These are phyloP conservation scores for Lateolabrax maculatus DNA, from an alignment of 2,797 vertebrate species.

Conservation along the genomic window DNA sequence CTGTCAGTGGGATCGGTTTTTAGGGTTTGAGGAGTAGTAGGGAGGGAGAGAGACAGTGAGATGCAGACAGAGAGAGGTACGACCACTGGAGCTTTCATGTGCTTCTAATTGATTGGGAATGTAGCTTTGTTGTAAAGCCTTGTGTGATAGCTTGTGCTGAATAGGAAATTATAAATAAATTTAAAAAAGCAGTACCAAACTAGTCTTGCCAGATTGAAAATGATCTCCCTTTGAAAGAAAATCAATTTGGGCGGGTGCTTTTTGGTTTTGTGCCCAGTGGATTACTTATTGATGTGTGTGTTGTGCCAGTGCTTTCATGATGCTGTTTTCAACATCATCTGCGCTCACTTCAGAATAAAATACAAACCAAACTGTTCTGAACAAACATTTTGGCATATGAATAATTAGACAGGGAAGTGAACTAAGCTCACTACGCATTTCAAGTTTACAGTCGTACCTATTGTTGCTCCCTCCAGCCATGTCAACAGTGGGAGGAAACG, in stretches of 20 bases:
- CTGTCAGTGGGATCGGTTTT: slow-evolving; percentile 74
- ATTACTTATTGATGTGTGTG: slow-evolving; percentile 69
- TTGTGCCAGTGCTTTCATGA: slow-evolving; percentile 66
- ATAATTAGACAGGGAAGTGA: not conserved
- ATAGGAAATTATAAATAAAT: slow-evolving; percentile 29
- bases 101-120: slow-evolving; percentile 77
- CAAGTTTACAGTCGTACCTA: slow-evolving; percentile 4
- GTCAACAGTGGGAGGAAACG: slow-evolving; percentile 96
- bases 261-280: slow-evolving; percentile 59
- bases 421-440: not conserved
- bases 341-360: slow-evolving; percentile 50
- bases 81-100: slow-evolving; percentile 68
- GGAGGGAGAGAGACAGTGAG: slow-evolving; percentile 26
- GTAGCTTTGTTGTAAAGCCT: slow-evolving; percentile 46
- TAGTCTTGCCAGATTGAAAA: slow-evolving; percentile 67
- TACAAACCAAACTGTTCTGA: slow-evolving; percentile 31
- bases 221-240: slow-evolving; percentile 68
- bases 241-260: slow-evolving; percentile 54
- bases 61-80: slow-evolving; percentile 14
- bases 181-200: slow-evolving; percentile 31
- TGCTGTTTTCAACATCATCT: slow-evolving; percentile 55
- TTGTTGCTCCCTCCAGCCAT: slow-evolving; percentile 85
- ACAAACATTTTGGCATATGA: slow-evolving; percentile 36
- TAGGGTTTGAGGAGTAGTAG: slow-evolving; percentile 51
- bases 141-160: slow-evolving; percentile 44